A percentile compares a stretch with the other conserved stretches of the same genome.
Evolutionary conservation across 2,797 vertebrate genomes (phyloP).

Genomic region (Acrocephalus scirpaceus): DNA sequence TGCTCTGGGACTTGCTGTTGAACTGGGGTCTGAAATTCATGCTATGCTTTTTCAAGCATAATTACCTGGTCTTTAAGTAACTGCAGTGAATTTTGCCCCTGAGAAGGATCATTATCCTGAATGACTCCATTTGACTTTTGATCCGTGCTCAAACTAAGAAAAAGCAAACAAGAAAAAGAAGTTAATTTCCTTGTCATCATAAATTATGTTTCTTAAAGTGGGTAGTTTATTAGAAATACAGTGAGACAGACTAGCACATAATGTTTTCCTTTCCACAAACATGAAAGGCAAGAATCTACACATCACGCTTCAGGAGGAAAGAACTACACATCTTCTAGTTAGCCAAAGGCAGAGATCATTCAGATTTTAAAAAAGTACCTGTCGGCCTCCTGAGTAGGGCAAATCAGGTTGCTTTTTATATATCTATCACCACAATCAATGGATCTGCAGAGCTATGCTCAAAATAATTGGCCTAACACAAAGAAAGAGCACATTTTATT

Average conservation of each 20-base stretch:
- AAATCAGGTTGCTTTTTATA: neutral
- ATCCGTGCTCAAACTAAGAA: slow-evolving; percentile 13
- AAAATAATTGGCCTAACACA: neutral
- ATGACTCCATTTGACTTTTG: slow-evolving; percentile 36
- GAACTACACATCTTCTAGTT: neutral
- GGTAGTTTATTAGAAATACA: neutral
- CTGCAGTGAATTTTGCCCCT: slow-evolving; percentile 48
- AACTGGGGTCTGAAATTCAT: slow-evolving; percentile 13
- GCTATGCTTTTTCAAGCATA: slow-evolving; percentile 33
- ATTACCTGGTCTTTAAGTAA: slow-evolving; percentile 50
- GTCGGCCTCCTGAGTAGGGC: neutral
- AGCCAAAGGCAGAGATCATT: neutral
- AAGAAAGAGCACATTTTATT: neutral
- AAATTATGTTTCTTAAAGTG: neutral
- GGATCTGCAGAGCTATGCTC: neutral
- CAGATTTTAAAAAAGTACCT: neutral
- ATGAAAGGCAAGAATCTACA: neutral
- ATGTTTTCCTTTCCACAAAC: neutral
- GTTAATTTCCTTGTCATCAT: neutral
- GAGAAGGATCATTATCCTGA: slow-evolving; percentile 48
- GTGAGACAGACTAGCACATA: neutral
- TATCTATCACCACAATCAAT: neutral
- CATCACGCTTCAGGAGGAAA: neutral
- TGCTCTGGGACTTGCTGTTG: slow-evolving; percentile 30
- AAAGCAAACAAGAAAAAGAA: slow-evolving; percentile 5